Base-by-base conservation (phyloP, 2,113 vertebrate species). In the Campylomormyrus numenius region DNA sequence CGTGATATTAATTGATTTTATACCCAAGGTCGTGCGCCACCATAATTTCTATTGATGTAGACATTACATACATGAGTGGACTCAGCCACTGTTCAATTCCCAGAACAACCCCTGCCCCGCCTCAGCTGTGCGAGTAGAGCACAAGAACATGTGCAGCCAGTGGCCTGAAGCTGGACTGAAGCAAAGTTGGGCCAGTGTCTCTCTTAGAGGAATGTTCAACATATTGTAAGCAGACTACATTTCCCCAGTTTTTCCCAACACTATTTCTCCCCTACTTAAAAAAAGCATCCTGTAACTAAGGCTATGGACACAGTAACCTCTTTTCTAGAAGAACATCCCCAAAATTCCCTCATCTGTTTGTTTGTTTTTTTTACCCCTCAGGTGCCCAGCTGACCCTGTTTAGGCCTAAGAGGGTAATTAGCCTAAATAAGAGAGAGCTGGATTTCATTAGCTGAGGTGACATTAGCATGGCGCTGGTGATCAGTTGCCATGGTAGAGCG, bases 1-100 rank as follows among this genome's bases (percentile, higher is more conserved):
- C 93, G 92, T 92, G 91, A 93, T 93, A 93, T 94, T 95, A 96
- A 95, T 95, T 95, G 94, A 94, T 95, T 93, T 95, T 93, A 94
- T 92, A 92, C 93, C 91, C 91, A 92, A 90, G 93, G 93, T 95
- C 91, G 90, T 85, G 39, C 89, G 90, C 92, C 87, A 91, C 92
- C 92, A 91, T 94, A 93, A 92, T 93, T 92, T 92, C 88, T 27
- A 45, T 87, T 90, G 91, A 91, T 92, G 93, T 93, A 92, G 91
- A 91, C 91, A 94, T 95, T 94, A 94, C 92, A 93, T 92, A 92
- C 93, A 93, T 93, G 92, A 95, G 90, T 92, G 92, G 90, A 89
- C 89, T 89, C 62, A 42, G 35, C 31, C 31, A 8, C 74, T 90
- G 74, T 93, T 91, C 90, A 89, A 89, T 92, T 86, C 89, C 52